These are phyloP conservation scores for Squalus acanthias DNA, from an alignment of 2,797 vertebrate species.

Conservation along the genomic window DNA sequence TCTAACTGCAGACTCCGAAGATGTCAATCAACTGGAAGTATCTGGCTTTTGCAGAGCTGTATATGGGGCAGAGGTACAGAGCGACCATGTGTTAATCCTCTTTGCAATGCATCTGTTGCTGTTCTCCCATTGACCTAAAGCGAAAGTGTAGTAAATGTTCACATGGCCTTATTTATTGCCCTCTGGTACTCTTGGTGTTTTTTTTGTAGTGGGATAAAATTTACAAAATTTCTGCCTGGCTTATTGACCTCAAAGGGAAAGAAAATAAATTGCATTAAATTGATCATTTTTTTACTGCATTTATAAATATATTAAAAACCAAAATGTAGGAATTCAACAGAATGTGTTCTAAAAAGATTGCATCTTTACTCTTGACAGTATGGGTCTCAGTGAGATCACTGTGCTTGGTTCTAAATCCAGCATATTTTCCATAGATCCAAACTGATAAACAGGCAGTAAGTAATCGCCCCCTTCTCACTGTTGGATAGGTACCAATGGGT, in stretches of 20 bases:
- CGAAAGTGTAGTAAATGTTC: background rate
- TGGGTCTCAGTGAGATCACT: background rate
- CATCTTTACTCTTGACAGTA: background rate
- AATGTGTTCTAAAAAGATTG: background rate
- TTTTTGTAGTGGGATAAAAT: background rate
- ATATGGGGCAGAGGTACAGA: background rate
- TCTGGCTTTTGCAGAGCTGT: background rate
- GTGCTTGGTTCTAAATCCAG: background rate
- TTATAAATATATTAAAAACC: background rate
- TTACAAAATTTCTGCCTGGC: background rate
- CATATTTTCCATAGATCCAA: too few relatives aligned
- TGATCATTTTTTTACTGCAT: background rate
- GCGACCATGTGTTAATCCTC: background rate
- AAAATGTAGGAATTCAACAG: too few relatives aligned
- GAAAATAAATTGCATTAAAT: background rate
- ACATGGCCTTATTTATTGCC: background rate
- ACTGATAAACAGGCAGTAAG: too few relatives aligned
- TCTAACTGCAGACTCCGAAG: background rate
- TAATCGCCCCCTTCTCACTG: background rate
- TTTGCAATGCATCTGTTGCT: background rate
- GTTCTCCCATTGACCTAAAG: background rate
- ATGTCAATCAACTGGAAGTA: background rate
- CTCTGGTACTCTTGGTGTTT: background rate
- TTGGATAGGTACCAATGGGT: background rate
- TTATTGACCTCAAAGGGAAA: background rate